A percentile compares a stretch with the other conserved stretches of the same genome.
Evolutionary conservation across 2,888 invertebrate genomes (phyloP).

Genomic region (Linnaemya tessellans): DNA sequence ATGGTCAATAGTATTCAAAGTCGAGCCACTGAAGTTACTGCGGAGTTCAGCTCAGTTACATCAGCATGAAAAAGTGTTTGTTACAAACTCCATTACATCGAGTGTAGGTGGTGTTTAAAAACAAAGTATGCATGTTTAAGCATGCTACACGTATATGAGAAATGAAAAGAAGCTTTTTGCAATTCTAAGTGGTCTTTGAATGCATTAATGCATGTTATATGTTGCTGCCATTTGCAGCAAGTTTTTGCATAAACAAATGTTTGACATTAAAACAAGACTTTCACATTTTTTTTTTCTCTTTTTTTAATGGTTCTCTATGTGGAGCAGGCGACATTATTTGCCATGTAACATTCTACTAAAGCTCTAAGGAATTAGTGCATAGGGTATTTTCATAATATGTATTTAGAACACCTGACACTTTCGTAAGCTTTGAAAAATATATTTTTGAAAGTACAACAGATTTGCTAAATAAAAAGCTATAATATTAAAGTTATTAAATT

Average conservation of each 20-base stretch:
- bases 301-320: neutral
- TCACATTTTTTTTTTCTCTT: conserved; percentile 26
- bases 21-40: too few species aligned
- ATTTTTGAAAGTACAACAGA: neutral
- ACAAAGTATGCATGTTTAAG: conserved; percentile 17
- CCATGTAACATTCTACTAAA: conserved; percentile 14
- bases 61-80: neutral
- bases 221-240: conserved; percentile 39
- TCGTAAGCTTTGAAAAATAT: neutral
- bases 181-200: conserved; percentile 58
- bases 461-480: neutral
- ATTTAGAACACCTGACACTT: conserved; percentile 25
- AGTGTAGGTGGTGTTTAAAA: conserved; percentile 25
- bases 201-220: conserved; percentile 57
- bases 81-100: neutral
- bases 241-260: conserved; percentile 43
- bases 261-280: conserved; percentile 48
- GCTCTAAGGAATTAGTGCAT: conserved; percentile 7
- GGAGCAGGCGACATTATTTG: neutral
- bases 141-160: conserved; percentile 26
- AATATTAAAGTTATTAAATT: neutral
- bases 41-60: too few species aligned
- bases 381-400: neutral
- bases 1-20: too few species aligned
- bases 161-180: conserved; percentile 44